Conservation (phyloP, 1,140 invertebrate species). For the Tetraneura akinire region DNA sequence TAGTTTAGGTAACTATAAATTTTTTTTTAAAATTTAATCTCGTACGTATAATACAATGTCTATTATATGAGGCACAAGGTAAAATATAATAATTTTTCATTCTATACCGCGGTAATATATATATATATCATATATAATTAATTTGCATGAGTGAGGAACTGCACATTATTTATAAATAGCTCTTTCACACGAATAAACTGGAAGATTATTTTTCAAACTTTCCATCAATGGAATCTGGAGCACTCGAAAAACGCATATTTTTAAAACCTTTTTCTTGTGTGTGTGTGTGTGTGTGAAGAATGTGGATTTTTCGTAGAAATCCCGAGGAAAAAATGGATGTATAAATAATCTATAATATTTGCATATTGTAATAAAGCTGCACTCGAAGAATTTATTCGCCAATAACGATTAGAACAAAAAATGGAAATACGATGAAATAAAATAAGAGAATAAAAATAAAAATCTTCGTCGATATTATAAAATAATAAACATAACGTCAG, state of each 20-base stretch:
- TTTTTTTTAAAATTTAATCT: background rate
- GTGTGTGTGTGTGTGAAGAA: too few species aligned
- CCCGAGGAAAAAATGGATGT: background rate
- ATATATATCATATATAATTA: too few species aligned
- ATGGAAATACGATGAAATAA: background rate
- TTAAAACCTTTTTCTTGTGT: constrained; percentile 2
- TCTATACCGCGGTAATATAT: background rate
- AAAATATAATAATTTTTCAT: background rate
- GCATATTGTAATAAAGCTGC: constrained; percentile 44
- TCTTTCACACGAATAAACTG: background rate
- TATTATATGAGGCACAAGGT: background rate
- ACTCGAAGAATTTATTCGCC: constrained; percentile 45
- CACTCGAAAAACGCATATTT: constrained; percentile 26
- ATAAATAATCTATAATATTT: constrained; percentile 40
- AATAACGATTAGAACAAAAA: background rate
- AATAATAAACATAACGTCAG: too few species aligned
- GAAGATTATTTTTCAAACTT: constrained; percentile 8
- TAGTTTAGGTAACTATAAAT: too few species aligned
- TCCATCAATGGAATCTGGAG: background rate
- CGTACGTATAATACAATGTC: background rate
- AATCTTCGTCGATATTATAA: too few species aligned
- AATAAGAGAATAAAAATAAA: background rate
- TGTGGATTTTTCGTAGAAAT: background rate
- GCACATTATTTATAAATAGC: background rate
- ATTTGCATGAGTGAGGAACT: background rate